phyloP scores from a whole-genome alignment of 2,797 vertebrate genomes.

The Spinus pinus region DNA sequence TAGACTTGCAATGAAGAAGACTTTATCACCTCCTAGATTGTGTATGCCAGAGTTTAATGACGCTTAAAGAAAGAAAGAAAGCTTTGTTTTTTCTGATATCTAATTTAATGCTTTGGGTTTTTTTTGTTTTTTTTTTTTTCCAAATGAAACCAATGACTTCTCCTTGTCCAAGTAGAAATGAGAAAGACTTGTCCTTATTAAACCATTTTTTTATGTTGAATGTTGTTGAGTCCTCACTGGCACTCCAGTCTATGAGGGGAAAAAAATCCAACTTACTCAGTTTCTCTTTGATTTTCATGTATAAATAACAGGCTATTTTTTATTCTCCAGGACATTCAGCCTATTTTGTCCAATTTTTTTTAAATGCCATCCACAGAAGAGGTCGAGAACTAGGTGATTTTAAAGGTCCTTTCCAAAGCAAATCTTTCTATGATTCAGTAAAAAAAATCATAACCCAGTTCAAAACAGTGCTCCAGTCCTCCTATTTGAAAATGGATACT shows the following conservation, averaged over 20 bases:
- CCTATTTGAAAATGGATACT: background rate
- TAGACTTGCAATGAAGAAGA: background rate
- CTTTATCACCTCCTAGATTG: background rate
- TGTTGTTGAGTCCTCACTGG: background rate
- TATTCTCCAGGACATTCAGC: background rate
- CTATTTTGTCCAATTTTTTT: background rate
- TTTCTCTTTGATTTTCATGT: background rate
- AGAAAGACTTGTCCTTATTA: background rate
- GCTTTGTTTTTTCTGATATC: background rate
- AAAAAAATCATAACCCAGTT: background rate
- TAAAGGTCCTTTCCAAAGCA: background rate
- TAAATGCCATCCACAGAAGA: fast-evolving
- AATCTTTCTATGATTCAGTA: background rate
- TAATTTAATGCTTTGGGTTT: background rate
- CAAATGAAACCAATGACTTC: background rate
- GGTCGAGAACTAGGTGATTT: background rate
- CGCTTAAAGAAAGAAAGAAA: background rate
- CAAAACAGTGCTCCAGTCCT: background rate
- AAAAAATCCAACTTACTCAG: background rate
- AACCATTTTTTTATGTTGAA: background rate
- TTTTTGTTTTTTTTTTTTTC: background rate
- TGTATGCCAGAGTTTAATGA: background rate
- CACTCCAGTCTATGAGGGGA: background rate
- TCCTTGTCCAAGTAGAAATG: background rate
- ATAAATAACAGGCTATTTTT: background rate